Evolutionary conservation across 1,140 invertebrate genomes (phyloP).

Genomic region (Ceratosolen fusciceps): DNA sequence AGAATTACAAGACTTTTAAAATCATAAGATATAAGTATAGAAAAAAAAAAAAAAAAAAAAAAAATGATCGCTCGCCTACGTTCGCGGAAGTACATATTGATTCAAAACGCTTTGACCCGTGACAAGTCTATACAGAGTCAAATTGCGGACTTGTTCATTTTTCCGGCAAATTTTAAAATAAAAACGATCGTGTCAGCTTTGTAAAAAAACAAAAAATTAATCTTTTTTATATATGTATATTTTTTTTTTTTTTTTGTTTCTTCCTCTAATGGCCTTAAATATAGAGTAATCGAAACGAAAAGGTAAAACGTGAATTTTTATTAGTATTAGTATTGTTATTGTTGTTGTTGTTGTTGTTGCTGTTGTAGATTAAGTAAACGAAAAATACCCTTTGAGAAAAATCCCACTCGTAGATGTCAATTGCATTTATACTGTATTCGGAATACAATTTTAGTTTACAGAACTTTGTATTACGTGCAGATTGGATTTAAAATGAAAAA

Average conservation of each 20-base stretch:
- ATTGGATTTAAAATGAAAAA: constrained; percentile 12
- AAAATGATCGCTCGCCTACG: constrained; percentile 28
- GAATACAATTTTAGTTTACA: not conserved
- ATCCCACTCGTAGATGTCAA: not conserved
- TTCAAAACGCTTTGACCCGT: constrained; percentile 23
- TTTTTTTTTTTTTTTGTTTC: not conserved
- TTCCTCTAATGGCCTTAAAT: constrained; percentile 1
- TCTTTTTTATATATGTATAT: not conserved
- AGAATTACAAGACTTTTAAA: constrained; percentile 51
- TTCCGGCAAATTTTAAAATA: constrained; percentile 35
- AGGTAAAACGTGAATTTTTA: not conserved
- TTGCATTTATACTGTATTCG: not conserved
- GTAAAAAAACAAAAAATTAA: constrained; percentile 35
- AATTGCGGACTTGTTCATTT: constrained; percentile 47
- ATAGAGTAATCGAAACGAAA: constrained; percentile 25
- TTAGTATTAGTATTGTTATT: too few species aligned
- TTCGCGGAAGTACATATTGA: constrained; percentile 34
- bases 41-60: too few species aligned
- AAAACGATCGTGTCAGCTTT: constrained; percentile 33
- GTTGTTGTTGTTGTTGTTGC: too few species aligned
- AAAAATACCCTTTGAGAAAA: not conserved
- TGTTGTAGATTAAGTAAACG: not conserved
- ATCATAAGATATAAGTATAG: too few species aligned
- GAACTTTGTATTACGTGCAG: constrained; percentile 10
- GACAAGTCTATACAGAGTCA: constrained; percentile 50